phyloP scores from a whole-genome alignment of 2,888 invertebrate genomes.

The Oscheius sp. region DNA sequence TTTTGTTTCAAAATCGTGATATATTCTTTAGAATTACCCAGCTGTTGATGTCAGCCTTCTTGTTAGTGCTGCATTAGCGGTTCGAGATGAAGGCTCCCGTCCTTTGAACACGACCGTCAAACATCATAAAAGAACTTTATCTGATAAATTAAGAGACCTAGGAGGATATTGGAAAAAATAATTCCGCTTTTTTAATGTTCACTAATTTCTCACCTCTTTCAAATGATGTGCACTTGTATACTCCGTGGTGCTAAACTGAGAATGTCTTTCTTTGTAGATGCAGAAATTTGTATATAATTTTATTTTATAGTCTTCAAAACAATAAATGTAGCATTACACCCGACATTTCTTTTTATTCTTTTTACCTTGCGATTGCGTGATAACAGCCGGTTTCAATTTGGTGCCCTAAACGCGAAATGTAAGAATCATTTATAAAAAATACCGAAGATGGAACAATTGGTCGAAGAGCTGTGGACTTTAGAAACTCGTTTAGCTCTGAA shows the following conservation, averaged over 20 bases:
- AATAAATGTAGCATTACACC: background rate
- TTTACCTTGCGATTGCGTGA: constrained; percentile 15
- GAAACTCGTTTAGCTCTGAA: background rate
- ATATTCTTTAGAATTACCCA: constrained; percentile 62
- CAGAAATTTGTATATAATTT: background rate
- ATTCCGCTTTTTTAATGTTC: background rate
- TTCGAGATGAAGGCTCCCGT: constrained; percentile 49
- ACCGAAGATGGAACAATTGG: constrained; percentile 6
- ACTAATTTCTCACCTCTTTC: background rate
- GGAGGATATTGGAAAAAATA: constrained; percentile 17
- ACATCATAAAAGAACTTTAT: constrained; percentile 29
- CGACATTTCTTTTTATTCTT: background rate
- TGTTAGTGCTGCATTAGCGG: constrained; percentile 57
- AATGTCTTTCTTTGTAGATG: constrained; percentile 8
- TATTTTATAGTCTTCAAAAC: background rate
- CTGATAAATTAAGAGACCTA: constrained; percentile 31
- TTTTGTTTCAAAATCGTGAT: constrained; percentile 14
- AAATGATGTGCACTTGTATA: background rate
- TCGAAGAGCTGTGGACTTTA: background rate
- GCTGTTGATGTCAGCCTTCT: constrained; percentile 60
- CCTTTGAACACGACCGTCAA: background rate
- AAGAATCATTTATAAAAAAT: background rate
- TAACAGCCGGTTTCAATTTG: background rate
- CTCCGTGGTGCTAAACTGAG: background rate
- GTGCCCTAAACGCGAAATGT: background rate